Evolutionary conservation across 2,113 vertebrate species (phyloP).

Genomic region (Ceyx margarethae): DNA sequence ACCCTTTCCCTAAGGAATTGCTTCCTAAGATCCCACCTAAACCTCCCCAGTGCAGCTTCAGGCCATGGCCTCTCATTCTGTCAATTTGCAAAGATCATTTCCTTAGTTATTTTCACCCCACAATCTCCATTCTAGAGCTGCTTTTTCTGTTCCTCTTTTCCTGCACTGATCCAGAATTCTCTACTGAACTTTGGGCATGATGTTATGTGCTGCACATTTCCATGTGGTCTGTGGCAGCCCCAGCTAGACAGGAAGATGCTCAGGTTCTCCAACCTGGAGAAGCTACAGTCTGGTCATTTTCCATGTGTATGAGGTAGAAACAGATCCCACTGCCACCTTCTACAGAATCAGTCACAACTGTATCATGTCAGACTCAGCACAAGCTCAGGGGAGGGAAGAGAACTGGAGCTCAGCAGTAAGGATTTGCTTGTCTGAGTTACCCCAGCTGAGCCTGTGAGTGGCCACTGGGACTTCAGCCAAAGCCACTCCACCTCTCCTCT

Average conservation of each 20-base stretch:
- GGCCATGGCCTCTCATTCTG: background rate
- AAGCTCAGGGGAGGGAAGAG: background rate
- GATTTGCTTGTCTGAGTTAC: background rate
- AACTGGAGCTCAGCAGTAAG: background rate
- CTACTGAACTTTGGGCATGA: background rate
- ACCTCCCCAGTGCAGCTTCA: too few species aligned
- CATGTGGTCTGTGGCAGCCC: background rate
- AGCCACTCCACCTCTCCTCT: background rate
- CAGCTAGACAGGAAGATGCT: background rate
- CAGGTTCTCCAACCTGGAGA: background rate
- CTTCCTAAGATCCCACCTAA: too few species aligned
- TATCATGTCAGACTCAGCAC: background rate
- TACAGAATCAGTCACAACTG: background rate
- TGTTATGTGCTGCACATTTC: background rate
- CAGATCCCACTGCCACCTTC: background rate
- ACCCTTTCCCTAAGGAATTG: too few species aligned
- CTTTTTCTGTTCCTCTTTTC: background rate
- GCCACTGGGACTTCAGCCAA: background rate
- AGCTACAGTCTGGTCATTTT: background rate
- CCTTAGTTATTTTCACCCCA: background rate
- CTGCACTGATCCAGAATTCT: background rate
- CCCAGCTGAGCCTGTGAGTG: background rate
- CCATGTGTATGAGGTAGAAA: background rate
- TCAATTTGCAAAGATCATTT: background rate
- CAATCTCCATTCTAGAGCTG: background rate